Percentiles rank a stretch among this genome's conserved stretches.
Conservation (phyloP, 2,797 vertebrate genomes). For the Myiotriccus ornatus region DNA sequence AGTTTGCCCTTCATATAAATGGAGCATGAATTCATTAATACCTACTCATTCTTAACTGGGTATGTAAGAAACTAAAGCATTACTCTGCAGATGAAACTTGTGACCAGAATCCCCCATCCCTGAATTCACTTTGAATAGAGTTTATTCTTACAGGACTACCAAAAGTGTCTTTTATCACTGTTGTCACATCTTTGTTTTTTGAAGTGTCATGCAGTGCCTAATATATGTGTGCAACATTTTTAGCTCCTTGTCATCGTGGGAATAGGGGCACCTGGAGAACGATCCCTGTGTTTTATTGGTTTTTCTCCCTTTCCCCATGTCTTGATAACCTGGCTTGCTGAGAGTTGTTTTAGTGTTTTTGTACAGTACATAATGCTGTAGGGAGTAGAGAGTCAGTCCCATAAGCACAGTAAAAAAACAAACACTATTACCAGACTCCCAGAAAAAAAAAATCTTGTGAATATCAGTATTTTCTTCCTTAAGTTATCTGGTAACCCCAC, state of each 20-base stretch:
- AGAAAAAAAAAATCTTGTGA: not conserved
- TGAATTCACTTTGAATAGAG: not conserved
- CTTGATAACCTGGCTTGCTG: not conserved
- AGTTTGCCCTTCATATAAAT: not conserved
- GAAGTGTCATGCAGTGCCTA: not conserved
- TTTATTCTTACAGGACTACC: not conserved
- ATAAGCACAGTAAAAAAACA: not conserved
- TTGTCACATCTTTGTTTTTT: not conserved
- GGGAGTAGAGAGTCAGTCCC: not conserved
- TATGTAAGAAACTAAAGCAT: not conserved
- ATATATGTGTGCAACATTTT: not conserved
- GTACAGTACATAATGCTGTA: not conserved
- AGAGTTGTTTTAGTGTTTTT: not conserved
- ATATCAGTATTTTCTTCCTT: not conserved
- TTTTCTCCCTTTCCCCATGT: not conserved
- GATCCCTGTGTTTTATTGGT: not conserved
- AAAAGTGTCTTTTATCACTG: not conserved
- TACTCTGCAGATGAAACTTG: accelerated
- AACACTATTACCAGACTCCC: not conserved
- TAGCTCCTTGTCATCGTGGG: not conserved
- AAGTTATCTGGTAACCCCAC: not conserved
- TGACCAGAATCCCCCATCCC: not conserved
- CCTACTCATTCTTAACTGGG: not conserved
- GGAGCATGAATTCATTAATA: not conserved
- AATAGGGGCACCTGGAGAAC: not conserved